Conservation (phyloP, 2,113 vertebrate genomes). For the Shinisaurus crocodilurus region DNA sequence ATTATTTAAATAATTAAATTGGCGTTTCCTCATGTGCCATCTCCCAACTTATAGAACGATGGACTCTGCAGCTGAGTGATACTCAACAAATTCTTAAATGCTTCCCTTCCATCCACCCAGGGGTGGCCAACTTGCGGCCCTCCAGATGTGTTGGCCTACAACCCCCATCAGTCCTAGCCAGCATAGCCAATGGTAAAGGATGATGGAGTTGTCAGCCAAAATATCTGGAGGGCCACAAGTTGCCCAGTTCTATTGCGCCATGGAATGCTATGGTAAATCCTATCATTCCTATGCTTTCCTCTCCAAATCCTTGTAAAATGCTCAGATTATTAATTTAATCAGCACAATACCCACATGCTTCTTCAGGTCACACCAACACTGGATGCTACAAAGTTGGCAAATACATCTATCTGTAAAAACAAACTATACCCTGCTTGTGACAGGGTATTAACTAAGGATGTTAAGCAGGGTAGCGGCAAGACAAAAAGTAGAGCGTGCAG, state of each 20-base stretch:
- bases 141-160: no score
- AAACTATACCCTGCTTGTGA: no score
- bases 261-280: background rate
- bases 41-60: no score
- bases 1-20: background rate
- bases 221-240: no score
- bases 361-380: background rate
- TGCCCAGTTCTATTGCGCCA: no score
- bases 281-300: background rate
- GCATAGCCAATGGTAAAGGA: no score
- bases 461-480: no score
- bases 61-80: background rate
- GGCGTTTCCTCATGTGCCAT: background rate
- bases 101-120: background rate
- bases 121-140: no score
- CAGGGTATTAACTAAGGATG: no score
- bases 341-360: background rate
- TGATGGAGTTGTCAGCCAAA: no score
- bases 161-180: no score
- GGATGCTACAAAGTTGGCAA: background rate
- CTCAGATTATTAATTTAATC: background rate
- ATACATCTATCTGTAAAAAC: background rate
- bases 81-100: background rate
- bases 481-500: no score
- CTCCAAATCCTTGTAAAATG: background rate